Evolutionary conservation across 2,113 vertebrate genomes (phyloP), one percentile per base, ranked within the genome.

Genomic region (Trematomus loennbergii): DNA sequence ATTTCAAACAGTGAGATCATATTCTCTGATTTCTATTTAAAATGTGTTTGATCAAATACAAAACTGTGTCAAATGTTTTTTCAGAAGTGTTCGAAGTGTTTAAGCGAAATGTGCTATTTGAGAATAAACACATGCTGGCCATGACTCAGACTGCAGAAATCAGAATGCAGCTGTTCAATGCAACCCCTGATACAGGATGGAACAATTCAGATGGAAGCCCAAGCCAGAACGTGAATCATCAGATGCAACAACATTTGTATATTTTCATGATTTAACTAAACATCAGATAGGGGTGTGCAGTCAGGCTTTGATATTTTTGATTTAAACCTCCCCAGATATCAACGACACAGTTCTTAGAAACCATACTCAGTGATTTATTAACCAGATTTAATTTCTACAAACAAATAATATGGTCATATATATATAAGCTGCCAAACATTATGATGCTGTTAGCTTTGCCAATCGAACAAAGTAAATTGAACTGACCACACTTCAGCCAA

Each of bases 211-310:
- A 29, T 15, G 22, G 9, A 33, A 60, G 45, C 16, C 57, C 40
- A 22, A 48, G n/a, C 7, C 29, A 25, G 10, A 58, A 58, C 61
- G 69, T 80, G 83, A 81, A 57, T 18, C 16, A 53, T 64, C 65
- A 83, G 73, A 66, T 79, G 72, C 46, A 73, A 18, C 58, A 65
- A 53, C 83, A 84, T 29, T 22, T 72, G 80, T 16, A 71, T 33
- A 36, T 36, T 36, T 0, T 36, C 6, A 36, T 36, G 9, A 5
- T 70, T 60, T 40, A 63, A 80, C 16, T 36, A 78, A 69, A 75
- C 10, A 25, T n/a, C 53, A 61, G 10, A 46, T 77, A 59, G n/a
- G 64, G 59, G 72, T 49, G 40, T 2, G 43, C 45, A 75, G 33
- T 25, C 64, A 7, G 59, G 40, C 52, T 45, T 43, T 64, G 33